Conservation (phyloP, 30 jellyfish, hydroid and myxozoan genomes). For the Pelagia noctiluca region DNA sequence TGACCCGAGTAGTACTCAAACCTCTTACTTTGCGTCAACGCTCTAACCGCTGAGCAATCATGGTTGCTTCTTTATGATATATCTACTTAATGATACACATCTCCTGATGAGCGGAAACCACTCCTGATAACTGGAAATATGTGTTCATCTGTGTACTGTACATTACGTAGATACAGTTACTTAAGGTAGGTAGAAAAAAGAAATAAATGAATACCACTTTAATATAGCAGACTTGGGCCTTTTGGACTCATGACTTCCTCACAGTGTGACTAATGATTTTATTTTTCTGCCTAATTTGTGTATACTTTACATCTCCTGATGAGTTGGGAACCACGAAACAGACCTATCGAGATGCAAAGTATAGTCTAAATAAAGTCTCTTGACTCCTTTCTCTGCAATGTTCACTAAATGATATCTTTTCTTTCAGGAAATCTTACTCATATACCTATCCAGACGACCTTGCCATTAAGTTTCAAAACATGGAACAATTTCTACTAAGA, state of each 20-base stretch:
- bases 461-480: constrained; percentile 29
- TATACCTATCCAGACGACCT: constrained; percentile 38
- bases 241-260: neutral
- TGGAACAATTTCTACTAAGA: constrained; percentile 15
- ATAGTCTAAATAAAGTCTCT: neutral
- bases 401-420: neutral
- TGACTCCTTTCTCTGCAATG: neutral
- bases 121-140: too few relatives aligned
- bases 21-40: too few relatives aligned
- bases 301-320: too few relatives aligned
- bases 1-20: too few relatives aligned
- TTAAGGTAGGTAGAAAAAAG: too few relatives aligned
- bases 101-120: too few relatives aligned
- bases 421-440: constrained; percentile 40
- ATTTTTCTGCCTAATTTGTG: neutral
- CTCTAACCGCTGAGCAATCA: too few relatives aligned
- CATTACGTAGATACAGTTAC: too few relatives aligned
- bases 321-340: neutral
- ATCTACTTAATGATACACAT: too few relatives aligned
- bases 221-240: neutral
- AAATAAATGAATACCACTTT: too few relatives aligned
- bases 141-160: too few relatives aligned
- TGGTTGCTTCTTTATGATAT: too few relatives aligned
- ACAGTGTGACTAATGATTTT: neutral
- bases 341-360: neutral